Evolutionary conservation across 2,113 vertebrate species (phyloP).

Genomic region (Bubalus kerabau): DNA sequence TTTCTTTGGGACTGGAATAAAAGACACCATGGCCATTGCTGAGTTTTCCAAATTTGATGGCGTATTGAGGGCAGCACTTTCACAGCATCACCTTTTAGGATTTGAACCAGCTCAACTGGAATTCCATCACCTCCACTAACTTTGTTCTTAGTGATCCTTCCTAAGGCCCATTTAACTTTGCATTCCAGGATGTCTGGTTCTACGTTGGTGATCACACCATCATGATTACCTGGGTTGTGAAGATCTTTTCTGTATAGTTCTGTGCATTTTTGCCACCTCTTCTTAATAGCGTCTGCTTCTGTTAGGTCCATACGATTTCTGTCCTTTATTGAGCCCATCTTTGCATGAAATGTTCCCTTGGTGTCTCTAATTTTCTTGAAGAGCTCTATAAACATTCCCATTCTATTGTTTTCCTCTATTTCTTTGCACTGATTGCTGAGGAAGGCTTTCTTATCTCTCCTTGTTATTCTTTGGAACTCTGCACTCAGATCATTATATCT

Average conservation of each 20-base stretch:
- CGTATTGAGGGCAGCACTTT: background rate
- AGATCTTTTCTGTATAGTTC: background rate
- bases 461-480: background rate
- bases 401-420: background rate
- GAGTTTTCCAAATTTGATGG: background rate
- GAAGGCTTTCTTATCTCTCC: background rate
- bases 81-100: background rate
- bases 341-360: background rate
- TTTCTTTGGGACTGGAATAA: background rate
- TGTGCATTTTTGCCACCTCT: background rate
- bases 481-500: background rate
- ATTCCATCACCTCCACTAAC: background rate
- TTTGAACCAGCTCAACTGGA: background rate
- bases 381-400: background rate
- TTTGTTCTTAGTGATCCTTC: background rate
- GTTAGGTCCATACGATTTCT: background rate
- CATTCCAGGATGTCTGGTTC: background rate
- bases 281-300: background rate
- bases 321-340: background rate
- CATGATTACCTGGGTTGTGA: background rate
- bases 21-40: background rate
- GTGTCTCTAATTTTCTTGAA: background rate
- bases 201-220: accelerated
- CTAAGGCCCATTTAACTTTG: background rate
- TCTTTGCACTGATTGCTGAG: background rate